These are phyloP conservation scores for Dasysyrphus tricinctus DNA, from an alignment of 2,888 invertebrate species.

Conservation along the genomic window DNA sequence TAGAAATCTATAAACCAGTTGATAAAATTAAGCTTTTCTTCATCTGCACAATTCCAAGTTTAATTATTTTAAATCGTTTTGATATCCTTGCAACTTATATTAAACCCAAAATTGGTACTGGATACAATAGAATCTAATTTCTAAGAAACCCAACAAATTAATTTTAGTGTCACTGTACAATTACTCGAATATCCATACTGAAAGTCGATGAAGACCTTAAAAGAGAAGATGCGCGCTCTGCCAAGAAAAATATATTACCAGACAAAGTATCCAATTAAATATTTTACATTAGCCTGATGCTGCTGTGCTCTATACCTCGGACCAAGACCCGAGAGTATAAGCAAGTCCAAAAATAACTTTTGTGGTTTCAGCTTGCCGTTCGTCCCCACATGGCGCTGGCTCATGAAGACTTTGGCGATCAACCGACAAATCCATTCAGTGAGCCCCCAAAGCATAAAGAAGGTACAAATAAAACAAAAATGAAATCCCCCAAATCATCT, in stretches of 20 bases:
- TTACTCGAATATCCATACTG: neutral
- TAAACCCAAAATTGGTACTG: no score
- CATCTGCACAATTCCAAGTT: no score
- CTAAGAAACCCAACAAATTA: neutral
- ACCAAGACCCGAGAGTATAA: no score
- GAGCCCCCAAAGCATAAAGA: conserved; percentile 12
- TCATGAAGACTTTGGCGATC: conserved; percentile 61
- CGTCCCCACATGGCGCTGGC: conserved; percentile 36
- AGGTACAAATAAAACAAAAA: conserved; percentile 34
- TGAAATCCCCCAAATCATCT: conserved; percentile 42
- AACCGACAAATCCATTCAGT: conserved; percentile 73
- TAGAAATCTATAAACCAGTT: no score
- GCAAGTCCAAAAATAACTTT: conserved; percentile 61
- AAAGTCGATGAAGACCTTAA: conserved; percentile 55
- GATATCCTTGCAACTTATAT: no score
- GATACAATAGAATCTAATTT: neutral
- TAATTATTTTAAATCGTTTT: no score
- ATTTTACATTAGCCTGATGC: conserved; percentile 52
- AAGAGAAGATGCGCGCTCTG: conserved; percentile 53
- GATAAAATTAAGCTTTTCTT: no score
- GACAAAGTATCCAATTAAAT: conserved; percentile 75
- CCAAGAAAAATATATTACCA: conserved; percentile 53
- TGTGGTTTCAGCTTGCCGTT: conserved; percentile 28
- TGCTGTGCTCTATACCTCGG: neutral
- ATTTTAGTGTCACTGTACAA: conserved; percentile 47